These are phyloP conservation scores for Limnephilus rhombicus DNA, from an alignment of 2,888 invertebrate genomes.

Conservation along the genomic window DNA sequence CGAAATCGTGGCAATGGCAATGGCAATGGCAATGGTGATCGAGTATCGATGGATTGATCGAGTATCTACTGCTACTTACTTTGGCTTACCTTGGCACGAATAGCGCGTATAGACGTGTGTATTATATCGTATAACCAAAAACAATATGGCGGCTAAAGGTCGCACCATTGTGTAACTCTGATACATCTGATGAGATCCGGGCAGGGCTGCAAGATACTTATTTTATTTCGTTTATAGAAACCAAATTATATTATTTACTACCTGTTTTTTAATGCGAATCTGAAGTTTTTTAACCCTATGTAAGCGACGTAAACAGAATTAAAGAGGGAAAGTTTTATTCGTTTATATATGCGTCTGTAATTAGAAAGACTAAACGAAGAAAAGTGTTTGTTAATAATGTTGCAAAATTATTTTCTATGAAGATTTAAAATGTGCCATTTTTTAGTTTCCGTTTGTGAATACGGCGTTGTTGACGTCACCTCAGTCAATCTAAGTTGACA, in stretches of 20 bases:
- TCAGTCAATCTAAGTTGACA: too few species aligned
- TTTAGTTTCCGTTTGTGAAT: too few species aligned
- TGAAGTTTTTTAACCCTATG: background rate
- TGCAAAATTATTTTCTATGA: too few species aligned
- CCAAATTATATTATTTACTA: background rate
- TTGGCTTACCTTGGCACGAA: conserved; percentile 24
- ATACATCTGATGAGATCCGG: background rate
- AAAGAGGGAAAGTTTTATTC: background rate
- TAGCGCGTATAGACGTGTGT: background rate
- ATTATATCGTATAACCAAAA: background rate
- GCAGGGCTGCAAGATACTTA: background rate
- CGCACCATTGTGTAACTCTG: conserved; percentile 6
- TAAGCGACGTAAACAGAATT: background rate
- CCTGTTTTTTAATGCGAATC: too few species aligned
- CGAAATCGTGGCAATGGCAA: background rate
- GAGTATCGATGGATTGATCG: too few species aligned
- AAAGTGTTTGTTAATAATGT: too few species aligned
- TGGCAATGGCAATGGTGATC: too few species aligned
- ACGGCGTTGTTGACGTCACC: too few species aligned
- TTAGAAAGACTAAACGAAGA: too few species aligned
- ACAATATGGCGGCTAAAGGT: conserved; percentile 9
- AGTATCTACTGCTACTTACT: background rate
- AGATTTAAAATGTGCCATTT: too few species aligned
- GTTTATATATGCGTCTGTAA: too few species aligned
- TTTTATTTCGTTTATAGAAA: background rate